Base-by-base conservation (phyloP, 1,140 invertebrate species). In the Leptinotarsa undecemlineata region DNA sequence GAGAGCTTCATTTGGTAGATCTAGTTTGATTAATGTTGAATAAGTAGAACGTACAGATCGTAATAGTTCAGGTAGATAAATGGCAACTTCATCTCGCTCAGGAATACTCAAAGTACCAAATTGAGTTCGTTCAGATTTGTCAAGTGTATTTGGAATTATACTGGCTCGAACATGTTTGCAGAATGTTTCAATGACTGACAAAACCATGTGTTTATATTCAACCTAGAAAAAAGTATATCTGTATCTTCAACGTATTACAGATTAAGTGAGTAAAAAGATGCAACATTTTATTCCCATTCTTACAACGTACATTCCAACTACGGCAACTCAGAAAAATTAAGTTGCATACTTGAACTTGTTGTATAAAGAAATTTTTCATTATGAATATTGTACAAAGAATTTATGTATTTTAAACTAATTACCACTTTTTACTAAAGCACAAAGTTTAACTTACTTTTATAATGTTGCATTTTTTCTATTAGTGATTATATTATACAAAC, bases 11-110 rank as follows among this genome's bases (percentile, higher is more conserved):
- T 89, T 90, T 0, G 94, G 93, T 63, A 96, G 86, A 86, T 97
- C 95, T 62, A 96, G 85, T 67, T 90, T 87, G 75, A 94, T 91
- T 1, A 94, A 83, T 3, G 90, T 89, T 33, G 88, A 87, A 80
- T 93, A 94, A 70, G 91, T 89, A 47, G 90, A 88, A 74, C 92
- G 85, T 1, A 95, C 90, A 80, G 90, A 90, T 77, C 91, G 88
- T 17, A 96, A 87, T 83, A 93, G 93, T 81, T 93, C 91, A 5
- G 94, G 91, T 42, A 96, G 86, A 93, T 94, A 96, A 3, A 90
- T 86, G 48, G 91, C 87, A 61, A 91, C 87, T 62, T 89, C 82
- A 78, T 89, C 88, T 4, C 84, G 84, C 2, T 88, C 86, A 68
- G 87, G 84, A 47, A 82, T 83, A 19, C 84, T 83, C 86, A 88